These are phyloP conservation scores for Merluccius polli DNA, from an alignment of 2,797 vertebrate species.

Conservation along the genomic window DNA sequence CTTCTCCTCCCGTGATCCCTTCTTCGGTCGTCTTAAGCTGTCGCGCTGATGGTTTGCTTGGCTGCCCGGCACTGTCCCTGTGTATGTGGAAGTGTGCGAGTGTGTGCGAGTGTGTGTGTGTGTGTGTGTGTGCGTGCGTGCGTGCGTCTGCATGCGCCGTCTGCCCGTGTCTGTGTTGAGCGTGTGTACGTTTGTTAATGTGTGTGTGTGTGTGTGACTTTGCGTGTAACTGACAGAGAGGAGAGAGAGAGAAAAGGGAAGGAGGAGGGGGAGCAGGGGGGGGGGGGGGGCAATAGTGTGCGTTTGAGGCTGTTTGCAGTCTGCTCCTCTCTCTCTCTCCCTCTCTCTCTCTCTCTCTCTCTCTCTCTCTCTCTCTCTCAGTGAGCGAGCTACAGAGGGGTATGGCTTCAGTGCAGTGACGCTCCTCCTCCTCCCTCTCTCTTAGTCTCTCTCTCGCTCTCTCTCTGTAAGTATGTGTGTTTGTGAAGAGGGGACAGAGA, in stretches of 20 bases:
- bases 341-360: too few relatives aligned
- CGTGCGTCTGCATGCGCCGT: slow-evolving; percentile 11
- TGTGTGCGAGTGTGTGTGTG: slow-evolving; percentile 1
- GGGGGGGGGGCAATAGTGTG: slow-evolving; percentile 28
- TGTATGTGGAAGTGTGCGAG: slow-evolving; percentile 42
- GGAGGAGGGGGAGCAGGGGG: slow-evolving; percentile 53
- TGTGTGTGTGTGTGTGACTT: slow-evolving; percentile 33
- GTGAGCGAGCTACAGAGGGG: slow-evolving; percentile 82
- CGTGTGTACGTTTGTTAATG: slow-evolving; percentile 19
- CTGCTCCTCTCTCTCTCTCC: slow-evolving; percentile 65
- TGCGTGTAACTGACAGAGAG: slow-evolving; percentile 36
- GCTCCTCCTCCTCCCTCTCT: slow-evolving; percentile 70
- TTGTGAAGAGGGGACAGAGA: slow-evolving; percentile 2
- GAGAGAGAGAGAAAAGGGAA: slow-evolving; percentile 36
- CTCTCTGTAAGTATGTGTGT: not conserved
- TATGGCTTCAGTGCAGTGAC: slow-evolving; percentile 82
- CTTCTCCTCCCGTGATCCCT: slow-evolving; percentile 43
- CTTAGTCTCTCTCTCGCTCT: not conserved
- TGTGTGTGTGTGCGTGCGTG: slow-evolving; percentile 35
- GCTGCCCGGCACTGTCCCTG: slow-evolving; percentile 57
- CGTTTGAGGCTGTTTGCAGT: slow-evolving; percentile 76
- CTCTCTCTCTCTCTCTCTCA: not conserved
- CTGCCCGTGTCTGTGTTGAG: not conserved
- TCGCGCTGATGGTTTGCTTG: too few relatives aligned
- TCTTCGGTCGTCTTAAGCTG: too few relatives aligned